Conservation (phyloP, 2,888 invertebrate genomes). For the Urechis unicinctus region DNA sequence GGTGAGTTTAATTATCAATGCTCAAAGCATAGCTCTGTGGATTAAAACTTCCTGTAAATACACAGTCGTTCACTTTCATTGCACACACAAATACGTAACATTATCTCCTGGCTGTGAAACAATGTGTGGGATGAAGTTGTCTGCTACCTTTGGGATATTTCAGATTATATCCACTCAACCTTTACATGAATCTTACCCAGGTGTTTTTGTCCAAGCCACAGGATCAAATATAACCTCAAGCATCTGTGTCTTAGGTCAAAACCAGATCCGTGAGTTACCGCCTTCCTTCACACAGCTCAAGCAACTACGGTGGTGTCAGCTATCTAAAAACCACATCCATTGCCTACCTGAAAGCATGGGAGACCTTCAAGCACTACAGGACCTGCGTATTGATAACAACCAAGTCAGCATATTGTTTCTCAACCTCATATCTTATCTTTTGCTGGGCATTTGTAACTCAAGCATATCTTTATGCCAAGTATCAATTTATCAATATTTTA, state of each 20-base stretch:
- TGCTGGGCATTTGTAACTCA: background rate
- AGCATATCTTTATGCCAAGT: background rate
- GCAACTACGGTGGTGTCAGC: conserved; percentile 26
- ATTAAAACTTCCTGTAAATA: too few species aligned
- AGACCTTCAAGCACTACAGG: conserved; percentile 28
- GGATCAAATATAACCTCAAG: too few species aligned
- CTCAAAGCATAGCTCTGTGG: background rate
- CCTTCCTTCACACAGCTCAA: conserved; percentile 33
- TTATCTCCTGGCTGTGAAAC: too few species aligned
- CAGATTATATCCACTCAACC: too few species aligned
- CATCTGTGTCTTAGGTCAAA: conserved; percentile 31
- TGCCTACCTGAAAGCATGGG: conserved; percentile 35
- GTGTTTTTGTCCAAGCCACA: too few species aligned
- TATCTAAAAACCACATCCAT: conserved; percentile 32
- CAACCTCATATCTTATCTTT: too few species aligned
- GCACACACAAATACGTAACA: too few species aligned
- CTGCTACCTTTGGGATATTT: too few species aligned
- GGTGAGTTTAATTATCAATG: conserved; percentile 21
- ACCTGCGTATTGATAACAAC: conserved; percentile 36
- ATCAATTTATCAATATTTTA: too few species aligned
- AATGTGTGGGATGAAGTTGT: too few species aligned
- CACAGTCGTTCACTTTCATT: too few species aligned
- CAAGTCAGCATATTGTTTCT: conserved; percentile 20
- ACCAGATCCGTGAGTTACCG: conserved; percentile 32
- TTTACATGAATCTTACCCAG: too few species aligned